A percentile compares a stretch with the other conserved stretches of the same genome.
Conservation (phyloP, 92 coral and sea anemone species). For the Bergia puertoricense region DNA sequence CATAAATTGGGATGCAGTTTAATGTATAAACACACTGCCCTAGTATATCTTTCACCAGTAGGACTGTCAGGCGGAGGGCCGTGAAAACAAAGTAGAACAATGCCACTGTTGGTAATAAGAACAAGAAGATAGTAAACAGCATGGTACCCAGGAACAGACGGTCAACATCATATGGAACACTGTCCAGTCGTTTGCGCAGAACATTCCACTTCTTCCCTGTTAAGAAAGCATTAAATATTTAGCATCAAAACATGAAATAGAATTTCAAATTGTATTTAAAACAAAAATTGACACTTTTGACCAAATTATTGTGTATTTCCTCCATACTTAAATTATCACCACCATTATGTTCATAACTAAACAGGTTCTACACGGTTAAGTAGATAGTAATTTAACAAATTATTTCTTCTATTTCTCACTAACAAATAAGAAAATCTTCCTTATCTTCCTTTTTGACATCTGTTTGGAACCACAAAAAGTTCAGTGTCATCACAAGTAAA, state of each 20-base stretch:
- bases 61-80: slow-evolving; percentile 68
- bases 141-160: slow-evolving; percentile 87
- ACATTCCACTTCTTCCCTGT: slow-evolving; percentile 92
- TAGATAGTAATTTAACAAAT: no score
- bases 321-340: no score
- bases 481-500: no score
- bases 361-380: no score
- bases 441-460: no score
- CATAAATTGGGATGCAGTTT: slow-evolving; percentile 77
- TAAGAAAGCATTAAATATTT: neutral
- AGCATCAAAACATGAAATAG: neutral
- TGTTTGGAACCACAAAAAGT: no score
- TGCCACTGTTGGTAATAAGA: slow-evolving; percentile 88
- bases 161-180: slow-evolving; percentile 88
- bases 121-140: slow-evolving; percentile 83
- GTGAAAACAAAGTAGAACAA: slow-evolving; percentile 89
- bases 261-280: neutral
- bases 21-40: slow-evolving; percentile 45
- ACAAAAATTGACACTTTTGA: neutral
- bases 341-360: no score
- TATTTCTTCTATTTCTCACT: no score
- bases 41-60: slow-evolving; percentile 66
- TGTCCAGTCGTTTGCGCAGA: slow-evolving; percentile 79
- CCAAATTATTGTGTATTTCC: no score
- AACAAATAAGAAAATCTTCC: no score